A percentile compares a stretch with the other conserved stretches of the same genome.
Evolutionary conservation across 2,888 invertebrate species (phyloP).

Genomic region (Sepiola atlantica): DNA sequence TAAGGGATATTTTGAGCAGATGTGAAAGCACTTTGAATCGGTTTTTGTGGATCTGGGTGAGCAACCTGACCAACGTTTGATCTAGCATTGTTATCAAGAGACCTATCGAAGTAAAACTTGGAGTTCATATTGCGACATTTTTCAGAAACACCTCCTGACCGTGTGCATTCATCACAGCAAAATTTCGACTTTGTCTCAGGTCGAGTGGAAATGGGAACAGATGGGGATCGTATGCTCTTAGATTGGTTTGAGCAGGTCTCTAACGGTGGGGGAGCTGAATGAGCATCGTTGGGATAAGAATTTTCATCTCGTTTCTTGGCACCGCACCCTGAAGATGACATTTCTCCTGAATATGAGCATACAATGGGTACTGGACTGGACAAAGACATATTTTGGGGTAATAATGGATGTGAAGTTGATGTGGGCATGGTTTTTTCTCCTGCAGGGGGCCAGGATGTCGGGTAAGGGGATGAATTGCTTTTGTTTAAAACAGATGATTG

Average conservation of each 20-base stretch:
- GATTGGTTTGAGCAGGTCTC: not conserved
- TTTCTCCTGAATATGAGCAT: not conserved
- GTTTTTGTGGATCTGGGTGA: not conserved
- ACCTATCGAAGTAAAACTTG: not conserved
- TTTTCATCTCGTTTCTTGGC: not conserved
- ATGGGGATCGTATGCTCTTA: not conserved
- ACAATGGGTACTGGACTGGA: not conserved
- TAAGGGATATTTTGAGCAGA: not conserved
- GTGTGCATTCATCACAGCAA: conserved; percentile 2
- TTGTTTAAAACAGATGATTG: not conserved
- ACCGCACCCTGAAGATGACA: not conserved
- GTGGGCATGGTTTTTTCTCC: not conserved
- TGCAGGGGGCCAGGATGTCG: not conserved
- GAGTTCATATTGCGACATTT: not conserved
- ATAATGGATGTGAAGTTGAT: not conserved
- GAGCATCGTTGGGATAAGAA: not conserved
- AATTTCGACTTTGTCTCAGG: not conserved
- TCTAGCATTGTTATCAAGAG: not conserved
- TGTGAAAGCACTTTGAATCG: not conserved
- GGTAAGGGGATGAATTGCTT: not conserved
- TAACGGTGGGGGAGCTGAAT: not conserved
- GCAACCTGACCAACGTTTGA: not conserved
- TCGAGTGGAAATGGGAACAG: not conserved
- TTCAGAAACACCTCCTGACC: not conserved
- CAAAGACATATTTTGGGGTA: not conserved